Evolutionary conservation across 2,888 invertebrate species (phyloP).

Genomic region (Athalia circularis): DNA sequence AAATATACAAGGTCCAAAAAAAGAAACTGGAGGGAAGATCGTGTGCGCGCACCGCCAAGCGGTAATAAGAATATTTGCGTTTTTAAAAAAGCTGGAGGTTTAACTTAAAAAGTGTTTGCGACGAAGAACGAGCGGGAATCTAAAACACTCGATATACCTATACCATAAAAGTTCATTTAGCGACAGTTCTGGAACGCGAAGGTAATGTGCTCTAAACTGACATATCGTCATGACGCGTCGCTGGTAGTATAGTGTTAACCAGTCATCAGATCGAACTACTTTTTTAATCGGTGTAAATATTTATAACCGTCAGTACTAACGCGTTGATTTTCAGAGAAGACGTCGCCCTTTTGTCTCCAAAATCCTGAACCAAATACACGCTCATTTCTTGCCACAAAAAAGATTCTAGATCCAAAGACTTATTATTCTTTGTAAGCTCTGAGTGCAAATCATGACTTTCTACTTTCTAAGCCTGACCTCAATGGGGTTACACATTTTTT

Average conservation of each 20-base stretch:
- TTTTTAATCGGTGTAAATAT: neutral
- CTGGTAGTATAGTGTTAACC: neutral
- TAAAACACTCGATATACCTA: neutral
- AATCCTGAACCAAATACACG: too few species aligned
- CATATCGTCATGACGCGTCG: neutral
- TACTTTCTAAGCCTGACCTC: neutral
- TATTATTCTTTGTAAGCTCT: neutral
- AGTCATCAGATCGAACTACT: neutral
- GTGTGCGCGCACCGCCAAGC: conserved; percentile 23
- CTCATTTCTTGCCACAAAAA: too few species aligned
- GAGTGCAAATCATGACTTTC: neutral
- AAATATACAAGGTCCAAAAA: neutral
- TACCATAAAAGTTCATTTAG: neutral
- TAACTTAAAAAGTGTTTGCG: neutral
- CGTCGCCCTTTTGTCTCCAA: too few species aligned
- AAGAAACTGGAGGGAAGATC: neutral
- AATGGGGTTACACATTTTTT: neutral
- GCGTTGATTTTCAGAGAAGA: too few species aligned
- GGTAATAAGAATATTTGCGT: neutral
- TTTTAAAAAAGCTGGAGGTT: neutral
- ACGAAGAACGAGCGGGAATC: conserved; percentile 3
- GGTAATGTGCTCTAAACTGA: neutral
- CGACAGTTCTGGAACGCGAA: conserved; percentile 1
- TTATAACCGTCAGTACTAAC: neutral
- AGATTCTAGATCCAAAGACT: neutral